These are phyloP conservation scores for Acromyrmex charruanus DNA, from an alignment of 1,140 invertebrate genomes.

Conservation along the genomic window DNA sequence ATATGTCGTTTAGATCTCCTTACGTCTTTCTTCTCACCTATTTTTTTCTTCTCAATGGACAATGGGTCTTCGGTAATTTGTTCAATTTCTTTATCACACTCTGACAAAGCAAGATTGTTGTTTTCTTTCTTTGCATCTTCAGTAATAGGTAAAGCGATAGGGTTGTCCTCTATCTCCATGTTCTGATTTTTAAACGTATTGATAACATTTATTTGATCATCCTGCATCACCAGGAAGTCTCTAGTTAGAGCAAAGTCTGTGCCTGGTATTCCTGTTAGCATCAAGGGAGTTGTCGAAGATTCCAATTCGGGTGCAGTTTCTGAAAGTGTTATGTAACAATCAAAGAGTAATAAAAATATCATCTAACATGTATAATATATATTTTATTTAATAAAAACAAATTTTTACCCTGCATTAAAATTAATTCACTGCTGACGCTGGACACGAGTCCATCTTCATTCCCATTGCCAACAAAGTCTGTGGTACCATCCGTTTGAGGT, in stretches of 20 bases:
- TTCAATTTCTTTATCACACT: constrained; percentile 50
- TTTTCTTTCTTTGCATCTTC: constrained; percentile 76
- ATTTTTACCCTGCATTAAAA: constrained; percentile 83
- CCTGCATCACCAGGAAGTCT: constrained; percentile 85
- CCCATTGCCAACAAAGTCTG: constrained; percentile 82
- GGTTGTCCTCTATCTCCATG: constrained; percentile 75
- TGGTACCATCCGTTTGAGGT: constrained; percentile 74
- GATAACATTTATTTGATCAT: constrained; percentile 84
- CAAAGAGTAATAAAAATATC: neutral
- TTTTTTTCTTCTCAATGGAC: constrained; percentile 43
- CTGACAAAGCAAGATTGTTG: constrained; percentile 37
- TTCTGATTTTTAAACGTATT: constrained; percentile 81
- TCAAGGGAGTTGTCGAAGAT: constrained; percentile 80
- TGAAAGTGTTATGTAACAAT: constrained; percentile 61
- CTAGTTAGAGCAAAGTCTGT: constrained; percentile 82
- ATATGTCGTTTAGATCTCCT: constrained; percentile 76
- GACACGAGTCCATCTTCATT: constrained; percentile 81
- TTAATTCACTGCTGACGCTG: constrained; percentile 83
- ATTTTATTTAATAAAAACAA: constrained; percentile 1
- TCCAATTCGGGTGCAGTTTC: constrained; percentile 81
- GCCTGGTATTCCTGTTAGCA: constrained; percentile 82
- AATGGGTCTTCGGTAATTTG: constrained; percentile 43
- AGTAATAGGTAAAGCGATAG: constrained; percentile 64
- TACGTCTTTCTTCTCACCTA: constrained; percentile 67
- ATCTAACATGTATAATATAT: neutral